Evolutionary conservation across 2,113 vertebrate genomes (phyloP).

Genomic region (Onychostruthus taczanowskii): DNA sequence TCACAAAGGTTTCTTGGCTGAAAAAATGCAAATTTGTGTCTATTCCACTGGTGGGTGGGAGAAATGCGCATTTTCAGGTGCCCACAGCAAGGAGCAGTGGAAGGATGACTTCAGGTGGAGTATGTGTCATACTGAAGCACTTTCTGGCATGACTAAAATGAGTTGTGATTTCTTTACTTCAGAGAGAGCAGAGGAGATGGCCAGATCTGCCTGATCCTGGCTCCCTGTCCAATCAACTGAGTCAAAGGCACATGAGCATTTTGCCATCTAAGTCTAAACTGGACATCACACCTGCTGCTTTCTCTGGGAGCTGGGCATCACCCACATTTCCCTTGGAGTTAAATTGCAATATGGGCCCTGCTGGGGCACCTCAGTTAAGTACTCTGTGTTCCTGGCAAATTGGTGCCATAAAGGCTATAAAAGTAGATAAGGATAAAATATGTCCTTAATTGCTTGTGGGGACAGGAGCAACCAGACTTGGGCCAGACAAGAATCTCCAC

Average conservation of each 20-base stretch:
- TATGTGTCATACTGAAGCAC: background rate
- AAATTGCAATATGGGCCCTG: background rate
- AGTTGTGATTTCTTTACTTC: background rate
- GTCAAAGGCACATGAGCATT: background rate
- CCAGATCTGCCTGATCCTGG: background rate
- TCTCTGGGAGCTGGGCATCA: background rate
- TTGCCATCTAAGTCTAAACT: background rate
- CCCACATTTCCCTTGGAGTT: background rate
- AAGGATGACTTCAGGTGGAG: background rate
- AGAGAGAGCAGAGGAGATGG: background rate
- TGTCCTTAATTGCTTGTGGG: background rate
- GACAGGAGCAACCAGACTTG: background rate
- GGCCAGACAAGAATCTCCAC: background rate
- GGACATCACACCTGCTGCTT: background rate
- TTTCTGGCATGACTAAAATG: background rate
- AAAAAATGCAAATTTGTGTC: background rate
- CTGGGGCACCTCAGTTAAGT: background rate
- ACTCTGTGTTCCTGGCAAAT: background rate
- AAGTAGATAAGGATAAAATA: background rate
- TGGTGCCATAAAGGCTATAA: background rate
- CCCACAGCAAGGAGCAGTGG: background rate
- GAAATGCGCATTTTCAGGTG: background rate
- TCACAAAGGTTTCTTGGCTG: background rate
- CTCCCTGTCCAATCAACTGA: background rate
- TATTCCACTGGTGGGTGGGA: background rate